Evolutionary conservation across 92 coral and sea anemone species (phyloP).

Genomic region (Epizoanthus fatuus): DNA sequence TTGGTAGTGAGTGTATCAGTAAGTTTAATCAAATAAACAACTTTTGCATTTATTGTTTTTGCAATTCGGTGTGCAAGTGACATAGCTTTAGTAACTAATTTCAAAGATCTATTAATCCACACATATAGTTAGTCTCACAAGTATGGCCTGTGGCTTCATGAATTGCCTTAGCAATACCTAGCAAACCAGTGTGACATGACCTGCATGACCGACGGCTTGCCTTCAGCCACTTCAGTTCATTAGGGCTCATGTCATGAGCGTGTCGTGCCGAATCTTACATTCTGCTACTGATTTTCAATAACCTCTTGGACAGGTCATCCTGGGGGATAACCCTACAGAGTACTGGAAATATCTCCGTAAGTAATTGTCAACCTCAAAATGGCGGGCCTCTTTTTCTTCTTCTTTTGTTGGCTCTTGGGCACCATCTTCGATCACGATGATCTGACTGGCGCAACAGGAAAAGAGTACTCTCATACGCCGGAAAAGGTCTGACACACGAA

Average conservation of each 20-base stretch:
- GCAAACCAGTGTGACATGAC: background rate
- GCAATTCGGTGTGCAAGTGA: background rate
- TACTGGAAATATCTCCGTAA: background rate
- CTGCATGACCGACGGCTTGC: too few species aligned
- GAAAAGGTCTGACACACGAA: too few species aligned
- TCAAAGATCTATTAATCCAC: background rate
- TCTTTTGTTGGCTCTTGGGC: too few species aligned
- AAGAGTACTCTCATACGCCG: too few species aligned
- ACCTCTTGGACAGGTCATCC: background rate
- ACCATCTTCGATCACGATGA: too few species aligned
- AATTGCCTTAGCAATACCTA: background rate
- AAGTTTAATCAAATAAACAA: conserved; percentile 23
- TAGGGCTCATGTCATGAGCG: too few species aligned
- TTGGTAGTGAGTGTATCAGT: conserved; percentile 50
- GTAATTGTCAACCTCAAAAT: background rate
- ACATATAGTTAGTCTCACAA: background rate
- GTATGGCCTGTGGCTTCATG: background rate
- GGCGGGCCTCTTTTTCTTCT: too few species aligned
- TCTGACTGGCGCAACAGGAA: too few species aligned
- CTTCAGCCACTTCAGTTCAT: too few species aligned
- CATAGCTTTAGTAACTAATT: background rate
- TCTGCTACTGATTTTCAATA: background rate
- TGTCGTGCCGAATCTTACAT: background rate
- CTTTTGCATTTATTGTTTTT: conserved; percentile 29
- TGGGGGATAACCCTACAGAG: background rate